Conservation (phyloP, 2,888 invertebrate genomes). For the Malacosoma neustria region DNA sequence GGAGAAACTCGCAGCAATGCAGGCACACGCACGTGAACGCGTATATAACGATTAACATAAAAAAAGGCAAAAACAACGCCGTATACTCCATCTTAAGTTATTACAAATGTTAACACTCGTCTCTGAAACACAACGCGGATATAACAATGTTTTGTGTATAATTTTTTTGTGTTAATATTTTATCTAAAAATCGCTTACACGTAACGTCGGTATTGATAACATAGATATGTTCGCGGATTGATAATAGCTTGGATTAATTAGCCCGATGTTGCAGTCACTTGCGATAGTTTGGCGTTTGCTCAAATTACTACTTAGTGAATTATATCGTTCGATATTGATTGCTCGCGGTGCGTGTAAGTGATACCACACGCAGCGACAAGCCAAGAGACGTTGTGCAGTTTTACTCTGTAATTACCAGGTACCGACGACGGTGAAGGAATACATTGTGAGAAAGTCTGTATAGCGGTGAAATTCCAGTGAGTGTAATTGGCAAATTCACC, state of each 20-base stretch:
- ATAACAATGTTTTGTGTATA: not conserved
- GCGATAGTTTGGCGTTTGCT: not conserved
- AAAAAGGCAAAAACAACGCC: slow-evolving; percentile 25
- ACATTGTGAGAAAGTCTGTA: no score
- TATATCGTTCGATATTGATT: no score
- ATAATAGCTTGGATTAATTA: slow-evolving; percentile 6
- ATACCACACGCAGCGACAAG: no score
- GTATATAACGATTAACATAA: slow-evolving; percentile 29
- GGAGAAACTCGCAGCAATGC: slow-evolving; percentile 34
- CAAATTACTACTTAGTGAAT: not conserved
- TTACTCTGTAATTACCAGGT: no score
- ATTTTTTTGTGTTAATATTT: not conserved
- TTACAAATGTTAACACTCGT: not conserved
- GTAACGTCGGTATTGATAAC: not conserved
- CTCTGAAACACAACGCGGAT: not conserved
- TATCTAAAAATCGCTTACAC: not conserved
- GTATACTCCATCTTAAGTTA: slow-evolving; percentile 22
- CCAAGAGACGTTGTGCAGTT: no score
- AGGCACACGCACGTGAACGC: slow-evolving; percentile 36
- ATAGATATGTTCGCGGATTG: not conserved
- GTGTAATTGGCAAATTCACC: no score
- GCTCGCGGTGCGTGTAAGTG: no score
- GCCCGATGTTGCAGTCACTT: slow-evolving; percentile 1
- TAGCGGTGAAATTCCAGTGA: no score
- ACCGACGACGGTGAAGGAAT: no score